Base-by-base conservation (phyloP, 2,797 vertebrate species). In the Lepus oiostolus region DNA sequence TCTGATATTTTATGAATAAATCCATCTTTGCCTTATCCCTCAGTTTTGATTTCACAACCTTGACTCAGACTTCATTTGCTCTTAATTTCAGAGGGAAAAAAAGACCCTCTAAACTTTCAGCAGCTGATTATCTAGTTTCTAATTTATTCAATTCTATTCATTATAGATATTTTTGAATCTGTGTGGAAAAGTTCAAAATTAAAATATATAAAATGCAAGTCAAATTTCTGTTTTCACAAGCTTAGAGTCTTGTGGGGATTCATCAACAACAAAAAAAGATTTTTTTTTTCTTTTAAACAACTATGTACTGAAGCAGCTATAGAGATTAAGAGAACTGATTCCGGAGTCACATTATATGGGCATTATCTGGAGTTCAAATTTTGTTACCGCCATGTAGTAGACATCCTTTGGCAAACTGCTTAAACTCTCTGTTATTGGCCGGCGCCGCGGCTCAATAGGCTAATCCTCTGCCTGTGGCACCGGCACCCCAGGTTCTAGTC, bases 61-160 rank as follows among this genome's bases (percentile, higher is more conserved):
- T 60, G 13, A n/a, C 67, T 81, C 67, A 84, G 3, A 60, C 72
- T 62, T 79, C 42, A 85, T 87, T 60, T 42, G 38, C 26, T 92
- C 82, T 94, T 88, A 38, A 92, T 92, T 94, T 88, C 84, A 85
- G 38, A 90, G 74, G 42, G 42, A 58, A 81, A 30, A 88, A 88
- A 76, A 84, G 22, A 80, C 22, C 60, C 14, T 47, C 63, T 68
- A 74, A 86, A 63, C 52, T 84, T 90, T 79, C 38, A 71, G 79
- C 26, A 82, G 17, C 30, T 54, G 42, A 87, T 94, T 81, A 74
- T 80, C 50, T 52, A 76, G 38, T 68, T 82, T 93, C 80, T 89
- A 80, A 92, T 92, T 86, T 79, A 91, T 81, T 75, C 60, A 68
- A 19, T 88, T 88, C 74, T 88, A 71, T 90, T 87, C 82, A 92